Percentiles rank a stretch among this genome's conserved stretches.
These are phyloP conservation scores for Lissocephala sabroskyi DNA, from an alignment of 2,888 invertebrate species.

Conservation along the genomic window DNA sequence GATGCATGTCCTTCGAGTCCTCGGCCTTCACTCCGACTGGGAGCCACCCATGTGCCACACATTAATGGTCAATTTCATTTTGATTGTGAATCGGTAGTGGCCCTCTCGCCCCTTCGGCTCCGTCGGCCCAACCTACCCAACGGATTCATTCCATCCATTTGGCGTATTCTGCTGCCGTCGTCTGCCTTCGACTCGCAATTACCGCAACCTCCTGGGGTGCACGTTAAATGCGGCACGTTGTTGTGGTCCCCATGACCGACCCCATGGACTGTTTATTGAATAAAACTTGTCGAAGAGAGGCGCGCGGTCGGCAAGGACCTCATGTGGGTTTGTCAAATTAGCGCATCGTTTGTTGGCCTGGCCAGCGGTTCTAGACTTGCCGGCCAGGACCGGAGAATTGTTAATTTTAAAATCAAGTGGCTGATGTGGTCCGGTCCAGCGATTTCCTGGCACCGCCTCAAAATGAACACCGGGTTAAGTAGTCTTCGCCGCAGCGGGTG, in stretches of 20 bases:
- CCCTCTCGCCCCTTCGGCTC: background rate
- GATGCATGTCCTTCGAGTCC: conserved; percentile 3
- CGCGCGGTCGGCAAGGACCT: conserved; percentile 41
- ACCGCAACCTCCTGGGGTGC: conserved; percentile 55
- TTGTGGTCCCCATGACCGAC: conserved; percentile 6
- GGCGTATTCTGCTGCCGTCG: conserved; percentile 18
- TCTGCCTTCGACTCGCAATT: conserved; percentile 52
- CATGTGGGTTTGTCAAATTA: conserved; percentile 63
- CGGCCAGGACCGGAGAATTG: conserved; percentile 35
- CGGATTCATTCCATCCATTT: too few species aligned
- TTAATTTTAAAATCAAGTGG: conserved; percentile 43
- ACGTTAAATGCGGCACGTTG: conserved; percentile 34
- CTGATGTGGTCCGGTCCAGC: too few species aligned
- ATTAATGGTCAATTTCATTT: conserved; percentile 67
- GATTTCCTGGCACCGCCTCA: conserved; percentile 33
- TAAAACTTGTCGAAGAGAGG: background rate
- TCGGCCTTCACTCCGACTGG: background rate
- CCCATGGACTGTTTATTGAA: background rate
- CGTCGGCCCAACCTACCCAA: too few species aligned
- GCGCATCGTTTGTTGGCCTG: conserved; percentile 61
- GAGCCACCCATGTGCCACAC: conserved; percentile 17
- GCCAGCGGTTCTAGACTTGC: background rate
- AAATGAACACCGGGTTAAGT: conserved; percentile 20
- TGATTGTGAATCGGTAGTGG: conserved; percentile 32
- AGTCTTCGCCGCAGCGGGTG: conserved; percentile 9